phyloP scores from a whole-genome alignment of 2,113 vertebrate genomes.

The Euleptes europaea region DNA sequence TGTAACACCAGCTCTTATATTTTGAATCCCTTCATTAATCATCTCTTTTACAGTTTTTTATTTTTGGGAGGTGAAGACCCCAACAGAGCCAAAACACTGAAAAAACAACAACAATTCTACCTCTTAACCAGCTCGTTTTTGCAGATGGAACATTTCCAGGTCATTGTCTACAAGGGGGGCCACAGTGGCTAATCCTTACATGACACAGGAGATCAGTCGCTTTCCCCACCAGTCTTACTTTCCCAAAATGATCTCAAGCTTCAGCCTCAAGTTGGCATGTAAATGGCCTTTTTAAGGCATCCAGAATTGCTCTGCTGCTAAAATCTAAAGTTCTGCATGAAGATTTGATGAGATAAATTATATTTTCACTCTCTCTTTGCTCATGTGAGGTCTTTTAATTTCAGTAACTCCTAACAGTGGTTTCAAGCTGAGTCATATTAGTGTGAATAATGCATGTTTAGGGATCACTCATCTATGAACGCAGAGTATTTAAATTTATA shows the following conservation, averaged over 20 bases:
- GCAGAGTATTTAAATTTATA: constrained; percentile 70
- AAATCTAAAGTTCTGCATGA: constrained; percentile 55
- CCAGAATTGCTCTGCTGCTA: constrained; percentile 38
- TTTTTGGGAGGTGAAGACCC: not conserved
- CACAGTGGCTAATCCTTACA: not conserved
- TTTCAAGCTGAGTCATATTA: constrained; percentile 59
- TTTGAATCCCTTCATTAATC: not conserved
- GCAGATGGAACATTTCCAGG: not conserved
- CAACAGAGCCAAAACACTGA: not conserved
- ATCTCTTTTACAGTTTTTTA: not conserved
- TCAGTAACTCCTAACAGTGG: constrained; percentile 73
- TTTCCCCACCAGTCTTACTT: not conserved
- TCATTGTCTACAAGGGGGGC: not conserved
- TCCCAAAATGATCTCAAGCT: not conserved
- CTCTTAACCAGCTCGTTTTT: not conserved
- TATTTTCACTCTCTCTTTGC: constrained; percentile 73
- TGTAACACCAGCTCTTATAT: not conserved
- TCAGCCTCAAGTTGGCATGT: not conserved
- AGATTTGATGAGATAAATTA: constrained; percentile 73
- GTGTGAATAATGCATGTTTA: constrained; percentile 74
- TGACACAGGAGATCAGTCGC: not conserved
- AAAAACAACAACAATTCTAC: not conserved
- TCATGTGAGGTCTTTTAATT: constrained; percentile 71
- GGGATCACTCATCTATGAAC: constrained; percentile 68
- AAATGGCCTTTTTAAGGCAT: not conserved